These are phyloP conservation scores for Hemibagrus wyckioides DNA, from an alignment of 2,113 vertebrate species.

Conservation along the genomic window DNA sequence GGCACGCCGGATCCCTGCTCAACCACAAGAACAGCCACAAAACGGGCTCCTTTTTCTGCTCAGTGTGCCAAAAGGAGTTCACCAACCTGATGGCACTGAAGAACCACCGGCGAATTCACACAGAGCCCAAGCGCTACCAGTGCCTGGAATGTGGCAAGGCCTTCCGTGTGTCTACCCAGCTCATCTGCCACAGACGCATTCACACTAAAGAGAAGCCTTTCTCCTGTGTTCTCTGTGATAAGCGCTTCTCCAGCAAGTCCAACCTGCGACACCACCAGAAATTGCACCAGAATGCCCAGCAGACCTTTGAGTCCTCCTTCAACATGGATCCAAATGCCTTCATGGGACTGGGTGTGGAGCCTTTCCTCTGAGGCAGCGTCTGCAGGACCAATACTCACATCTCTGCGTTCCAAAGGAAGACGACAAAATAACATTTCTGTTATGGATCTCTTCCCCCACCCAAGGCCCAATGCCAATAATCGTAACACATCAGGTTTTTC, in stretches of 20 bases:
- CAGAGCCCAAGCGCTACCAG: conserved; percentile 83
- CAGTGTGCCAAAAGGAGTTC: conserved; percentile 77
- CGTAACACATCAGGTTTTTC: conserved; percentile 66
- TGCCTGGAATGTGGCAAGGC: conserved; percentile 82
- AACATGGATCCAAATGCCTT: conserved; percentile 76
- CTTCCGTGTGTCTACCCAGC: conserved; percentile 78
- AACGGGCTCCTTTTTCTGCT: conserved; percentile 73
- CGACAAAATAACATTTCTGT: conserved; percentile 42
- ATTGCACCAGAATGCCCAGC: conserved; percentile 77
- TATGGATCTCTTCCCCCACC: conserved; percentile 49
- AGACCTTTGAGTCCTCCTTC: conserved; percentile 74
- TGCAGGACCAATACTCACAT: conserved; percentile 7
- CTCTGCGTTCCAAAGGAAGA: conserved; percentile 48
- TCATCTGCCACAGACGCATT: conserved; percentile 76
- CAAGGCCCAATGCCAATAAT: conserved; percentile 64
- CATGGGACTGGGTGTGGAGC: conserved; percentile 71
- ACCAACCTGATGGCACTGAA: conserved; percentile 78
- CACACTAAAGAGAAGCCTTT: conserved; percentile 81
- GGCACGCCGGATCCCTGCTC: conserved; percentile 75
- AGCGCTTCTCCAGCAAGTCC: conserved; percentile 77
- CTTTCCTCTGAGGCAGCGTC: conserved; percentile 65
- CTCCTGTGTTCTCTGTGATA: conserved; percentile 71
- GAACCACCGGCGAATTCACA: conserved; percentile 79
- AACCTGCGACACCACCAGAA: conserved; percentile 83
- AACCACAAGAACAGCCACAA: conserved; percentile 82